Conservation (phyloP, 2,888 invertebrate species). For the Cenopis cana region DNA sequence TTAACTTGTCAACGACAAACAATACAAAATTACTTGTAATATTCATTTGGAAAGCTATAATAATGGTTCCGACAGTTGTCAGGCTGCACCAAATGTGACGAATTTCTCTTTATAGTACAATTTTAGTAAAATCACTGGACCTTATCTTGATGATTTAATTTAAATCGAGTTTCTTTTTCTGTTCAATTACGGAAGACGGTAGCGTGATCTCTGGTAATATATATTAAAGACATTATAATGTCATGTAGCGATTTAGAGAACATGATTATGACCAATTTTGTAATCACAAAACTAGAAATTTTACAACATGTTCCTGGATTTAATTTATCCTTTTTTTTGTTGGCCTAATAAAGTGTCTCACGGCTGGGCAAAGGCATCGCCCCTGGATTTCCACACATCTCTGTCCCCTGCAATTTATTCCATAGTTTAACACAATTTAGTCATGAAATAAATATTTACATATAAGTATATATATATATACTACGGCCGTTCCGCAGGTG, state of each 20-base stretch:
- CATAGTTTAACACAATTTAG: too few relatives aligned
- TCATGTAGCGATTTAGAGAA: not conserved
- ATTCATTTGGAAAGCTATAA: constrained; percentile 48
- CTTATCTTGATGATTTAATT: constrained; percentile 37
- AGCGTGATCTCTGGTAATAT: constrained; percentile 1
- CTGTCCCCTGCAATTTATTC: too few relatives aligned
- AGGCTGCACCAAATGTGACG: constrained; percentile 31
- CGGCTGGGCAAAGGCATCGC: too few relatives aligned
- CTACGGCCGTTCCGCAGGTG: too few relatives aligned
- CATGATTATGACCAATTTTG: not conserved
- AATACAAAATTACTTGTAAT: constrained; percentile 44
- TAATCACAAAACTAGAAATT: too few relatives aligned
- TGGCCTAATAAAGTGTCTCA: too few relatives aligned
- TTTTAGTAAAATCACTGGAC: constrained; percentile 36
- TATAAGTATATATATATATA: too few relatives aligned
- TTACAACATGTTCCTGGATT: too few relatives aligned
- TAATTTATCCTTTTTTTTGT: too few relatives aligned
- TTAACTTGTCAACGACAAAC: constrained; percentile 33
- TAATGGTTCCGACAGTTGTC: constrained; percentile 40
- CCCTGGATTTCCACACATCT: too few relatives aligned
- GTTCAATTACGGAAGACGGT: constrained; percentile 14
- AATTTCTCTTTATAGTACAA: constrained; percentile 41
- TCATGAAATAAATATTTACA: too few relatives aligned
- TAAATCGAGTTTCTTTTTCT: constrained; percentile 31
- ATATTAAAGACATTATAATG: not conserved